Evolutionary conservation across 2,888 invertebrate species (phyloP), one percentile per base, ranked within the genome.

Genomic region (Salticus scenicus): DNA sequence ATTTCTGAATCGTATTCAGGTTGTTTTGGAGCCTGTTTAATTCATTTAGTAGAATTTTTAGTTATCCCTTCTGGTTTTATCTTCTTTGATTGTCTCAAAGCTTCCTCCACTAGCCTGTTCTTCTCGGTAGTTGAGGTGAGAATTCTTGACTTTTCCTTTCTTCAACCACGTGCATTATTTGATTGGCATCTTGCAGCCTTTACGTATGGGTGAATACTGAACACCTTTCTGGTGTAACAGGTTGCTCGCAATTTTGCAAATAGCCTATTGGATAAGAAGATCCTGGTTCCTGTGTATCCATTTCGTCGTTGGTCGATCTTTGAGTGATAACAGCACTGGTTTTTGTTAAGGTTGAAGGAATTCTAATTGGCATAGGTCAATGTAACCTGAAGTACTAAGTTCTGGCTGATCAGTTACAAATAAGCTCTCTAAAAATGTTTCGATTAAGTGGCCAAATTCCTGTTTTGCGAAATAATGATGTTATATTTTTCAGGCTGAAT

Each of bases 91-190:
- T 37, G 37, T 24, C 57, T 57, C 57, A 57, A 57, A 20, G 57
- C 57, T 57, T 57, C 57, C 57, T 57, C 57, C 57, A 8, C 57
- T 24, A 57, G 57, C 57, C 14, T 57, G 14, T 57, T 57, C 14
- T 57, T 57, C 24, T 57, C 57, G 14, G 57, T 5, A 57, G 57
- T 57, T 57, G 57, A 57, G 24, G 57, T 57, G 4, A 57, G 57
- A 17, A 57, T 57, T 57, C 57, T 57, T n/a, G 57, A 57, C 57
- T 57, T 57, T 57, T 17, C 57, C 57, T 57, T 57, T 57, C 57
- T 57, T 24, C 57, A 14, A 4, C 57, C 57, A 57, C 57, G 24
- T 57, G 57, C 14, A 57, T 57, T 57, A 57, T 24, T 57, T 57
- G 57, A 57, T 14, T 57, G 4, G 57, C 57, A 24, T 24, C 57